These are phyloP conservation scores for Tinea pellionella DNA, from an alignment of 2,888 invertebrate genomes.

Conservation along the genomic window DNA sequence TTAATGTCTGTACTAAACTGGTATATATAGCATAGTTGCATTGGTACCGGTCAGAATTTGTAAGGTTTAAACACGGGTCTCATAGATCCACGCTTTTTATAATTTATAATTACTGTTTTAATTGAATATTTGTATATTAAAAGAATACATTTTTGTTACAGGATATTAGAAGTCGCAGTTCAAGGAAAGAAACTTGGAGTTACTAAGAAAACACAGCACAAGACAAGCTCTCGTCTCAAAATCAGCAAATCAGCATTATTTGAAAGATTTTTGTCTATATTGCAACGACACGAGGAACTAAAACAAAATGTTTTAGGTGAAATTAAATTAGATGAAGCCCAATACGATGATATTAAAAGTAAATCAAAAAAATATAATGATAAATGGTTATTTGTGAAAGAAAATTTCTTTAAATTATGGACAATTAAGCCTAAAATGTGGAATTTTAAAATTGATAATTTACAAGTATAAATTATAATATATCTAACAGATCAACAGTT, in stretches of 20 bases:
- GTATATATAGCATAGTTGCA: no score
- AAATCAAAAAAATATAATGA: constrained; percentile 32
- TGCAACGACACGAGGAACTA: constrained; percentile 33
- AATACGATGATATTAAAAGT: constrained; percentile 50
- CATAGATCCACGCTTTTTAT: background rate
- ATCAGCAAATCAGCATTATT: constrained; percentile 69
- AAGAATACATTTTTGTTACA: constrained; percentile 40
- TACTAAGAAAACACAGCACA: constrained; percentile 73
- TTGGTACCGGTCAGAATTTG: no score
- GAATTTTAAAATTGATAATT: constrained; percentile 24
- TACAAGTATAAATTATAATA: background rate
- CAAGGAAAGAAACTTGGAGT: constrained; percentile 83
- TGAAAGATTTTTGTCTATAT: constrained; percentile 48
- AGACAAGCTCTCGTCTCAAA: constrained; percentile 48
- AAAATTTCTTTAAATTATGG: constrained; percentile 65
- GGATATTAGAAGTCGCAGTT: constrained; percentile 77
- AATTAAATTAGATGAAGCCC: constrained; percentile 24
- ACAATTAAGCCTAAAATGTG: constrained; percentile 65
- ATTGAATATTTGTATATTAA: no score
- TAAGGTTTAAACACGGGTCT: background rate
- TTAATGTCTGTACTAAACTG: no score
- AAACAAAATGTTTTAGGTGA: constrained; percentile 25
- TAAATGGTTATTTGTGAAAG: constrained; percentile 54
- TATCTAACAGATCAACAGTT: no score
- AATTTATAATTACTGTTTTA: no score